These are phyloP conservation scores for Aplysina aerophoba DNA, from an alignment of 37 sponge, comb jelly and placozoan species.

Conservation along the genomic window DNA sequence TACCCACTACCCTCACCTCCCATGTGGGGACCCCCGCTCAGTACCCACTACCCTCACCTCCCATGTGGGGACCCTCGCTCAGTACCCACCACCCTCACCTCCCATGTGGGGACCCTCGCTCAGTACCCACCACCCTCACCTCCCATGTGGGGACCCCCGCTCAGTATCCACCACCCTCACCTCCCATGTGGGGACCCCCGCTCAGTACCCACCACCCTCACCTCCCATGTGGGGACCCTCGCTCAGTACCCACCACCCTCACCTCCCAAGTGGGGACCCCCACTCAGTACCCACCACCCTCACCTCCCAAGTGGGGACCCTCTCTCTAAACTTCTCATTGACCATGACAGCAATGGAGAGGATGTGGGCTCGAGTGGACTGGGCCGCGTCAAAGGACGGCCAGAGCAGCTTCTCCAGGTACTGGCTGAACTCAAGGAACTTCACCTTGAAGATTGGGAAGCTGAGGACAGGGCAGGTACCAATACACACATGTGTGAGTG, in stretches of 20 bases:
- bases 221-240: slow-evolving; percentile 17
- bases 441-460: slow-evolving; percentile 68
- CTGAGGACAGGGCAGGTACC: slow-evolving; percentile 16
- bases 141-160: too few species aligned
- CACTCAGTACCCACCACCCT: background rate
- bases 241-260: background rate
- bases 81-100: slow-evolving; percentile 45
- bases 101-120: slow-evolving; percentile 91
- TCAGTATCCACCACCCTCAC: background rate
- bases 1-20: background rate
- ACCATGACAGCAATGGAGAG: slow-evolving; percentile 94
- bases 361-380: slow-evolving; percentile 62
- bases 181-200: background rate
- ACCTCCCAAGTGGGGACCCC: background rate
- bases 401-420: slow-evolving; percentile 97
- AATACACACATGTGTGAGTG: slow-evolving; percentile 13
- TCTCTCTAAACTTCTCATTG: slow-evolving; percentile 97
- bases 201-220: background rate
- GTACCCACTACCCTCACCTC: background rate
- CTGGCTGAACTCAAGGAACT: slow-evolving; percentile 92
- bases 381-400: slow-evolving; percentile 83
- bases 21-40: background rate
- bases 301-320: slow-evolving; percentile 90
- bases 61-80: background rate
- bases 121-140: too few species aligned